These are phyloP conservation scores for Tachysurus fulvidraco DNA, from an alignment of 2,113 vertebrate genomes.

Conservation along the genomic window DNA sequence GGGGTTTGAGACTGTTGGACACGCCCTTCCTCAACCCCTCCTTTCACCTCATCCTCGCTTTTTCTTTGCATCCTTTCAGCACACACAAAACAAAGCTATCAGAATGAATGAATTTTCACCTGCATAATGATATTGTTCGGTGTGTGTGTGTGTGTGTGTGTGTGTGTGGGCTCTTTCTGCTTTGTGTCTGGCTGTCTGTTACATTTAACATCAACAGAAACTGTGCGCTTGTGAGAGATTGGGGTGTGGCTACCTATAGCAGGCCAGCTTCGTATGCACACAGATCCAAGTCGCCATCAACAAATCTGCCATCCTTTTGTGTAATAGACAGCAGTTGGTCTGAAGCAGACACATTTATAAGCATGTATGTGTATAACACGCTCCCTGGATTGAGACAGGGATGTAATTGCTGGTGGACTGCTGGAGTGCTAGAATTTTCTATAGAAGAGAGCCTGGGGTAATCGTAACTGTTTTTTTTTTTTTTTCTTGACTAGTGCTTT, in stretches of 20 bases:
- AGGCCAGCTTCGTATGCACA: constrained; percentile 10
- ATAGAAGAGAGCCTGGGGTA: background rate
- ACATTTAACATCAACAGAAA: constrained; percentile 8
- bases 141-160: background rate
- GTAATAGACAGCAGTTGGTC: background rate
- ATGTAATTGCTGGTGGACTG: background rate
- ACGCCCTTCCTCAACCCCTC: constrained; percentile 40
- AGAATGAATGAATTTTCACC: background rate
- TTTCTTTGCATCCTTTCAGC: constrained; percentile 12
- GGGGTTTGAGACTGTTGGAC: constrained; percentile 34
- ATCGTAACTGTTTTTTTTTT: background rate
- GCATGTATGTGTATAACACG: background rate
- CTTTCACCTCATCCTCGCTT: constrained; percentile 8
- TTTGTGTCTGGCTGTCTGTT: constrained; percentile 46
- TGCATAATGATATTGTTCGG: background rate
- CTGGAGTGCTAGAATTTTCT: constrained; percentile 32
- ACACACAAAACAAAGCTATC: background rate
- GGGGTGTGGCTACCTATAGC: constrained; percentile 54
- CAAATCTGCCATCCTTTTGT: constrained; percentile 4
- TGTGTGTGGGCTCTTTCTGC: background rate
- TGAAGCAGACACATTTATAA: background rate
- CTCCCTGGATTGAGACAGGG: background rate
- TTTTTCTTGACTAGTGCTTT: background rate
- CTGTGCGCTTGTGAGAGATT: constrained; percentile 1
- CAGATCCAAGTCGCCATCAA: background rate